Base-by-base conservation (phyloP, 2,888 invertebrate species). In the Drosophila nigricruria region DNA sequence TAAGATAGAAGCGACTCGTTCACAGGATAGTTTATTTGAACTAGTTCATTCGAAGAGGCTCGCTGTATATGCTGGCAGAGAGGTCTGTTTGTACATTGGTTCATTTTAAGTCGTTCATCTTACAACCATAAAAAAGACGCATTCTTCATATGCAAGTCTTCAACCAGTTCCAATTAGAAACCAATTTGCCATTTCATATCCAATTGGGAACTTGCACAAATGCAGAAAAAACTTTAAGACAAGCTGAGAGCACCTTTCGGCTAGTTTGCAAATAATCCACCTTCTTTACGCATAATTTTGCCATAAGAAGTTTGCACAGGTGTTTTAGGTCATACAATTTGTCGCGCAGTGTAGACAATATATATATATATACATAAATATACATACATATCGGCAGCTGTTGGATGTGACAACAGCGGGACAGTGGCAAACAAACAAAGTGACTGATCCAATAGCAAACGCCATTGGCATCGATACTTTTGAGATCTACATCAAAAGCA, bases 381-480 rank as follows among this genome's bases (percentile, higher is more conserved):
- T 27, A 47, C 32, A n/a, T 23, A 34, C 18, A 30, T 5, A 49
- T 20, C 38, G 56, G 49, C 66, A 67, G 56, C 47, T 65, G 67
- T 30, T 42, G 52, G 23, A 38, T 16, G 38, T 50, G 50, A 50
- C 45, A 73, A 57, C 61, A 47, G 32, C 9, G 32, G 20, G 25
- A 53, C 52, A 34, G 34, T 23, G 23, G 40, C 53, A 62, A 49
- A 43, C 62, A 67, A 52, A 50, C 43, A 43, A 54, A 69, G 53
- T 75, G 75, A 32, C 49, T 42, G 47, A 58, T 42, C 32, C 32
- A 49, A 65, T 32, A 58, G 47, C 23, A 42, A 52, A 14, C 30
- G 34, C 32, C 32, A 38, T 23, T 38, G 59, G 50, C 59, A 70
- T 75, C 77, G 77, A 76, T 66, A 76, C 56, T 71, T 74, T 71